These are phyloP conservation scores for Fulmarus glacialis DNA, from an alignment of 2,113 vertebrate genomes.

Conservation along the genomic window DNA sequence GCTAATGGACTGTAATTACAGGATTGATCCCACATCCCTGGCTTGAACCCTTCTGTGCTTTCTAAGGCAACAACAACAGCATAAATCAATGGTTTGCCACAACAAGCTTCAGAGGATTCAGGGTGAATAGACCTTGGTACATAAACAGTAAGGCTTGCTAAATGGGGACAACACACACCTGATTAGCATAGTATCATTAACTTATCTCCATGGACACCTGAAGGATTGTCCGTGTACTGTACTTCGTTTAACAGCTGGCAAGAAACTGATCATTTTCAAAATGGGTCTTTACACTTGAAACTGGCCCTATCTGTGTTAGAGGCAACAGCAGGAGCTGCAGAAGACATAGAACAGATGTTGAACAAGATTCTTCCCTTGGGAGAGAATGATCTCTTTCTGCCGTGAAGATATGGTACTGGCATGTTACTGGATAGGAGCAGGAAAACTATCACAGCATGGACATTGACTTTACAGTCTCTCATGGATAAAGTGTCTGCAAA, in stretches of 20 bases:
- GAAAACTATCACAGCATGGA: not conserved
- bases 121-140: not conserved
- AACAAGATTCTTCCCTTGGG: slow-evolving; percentile 21
- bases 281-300: slow-evolving; percentile 30
- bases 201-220: not conserved
- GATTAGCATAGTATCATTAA: slow-evolving; percentile 28
- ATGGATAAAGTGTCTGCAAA: not conserved
- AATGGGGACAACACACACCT: not conserved
- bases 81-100: slow-evolving; percentile 50
- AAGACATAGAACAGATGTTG: slow-evolving; percentile 50
- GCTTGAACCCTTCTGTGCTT: slow-evolving; percentile 41
- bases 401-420: not conserved
- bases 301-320: not conserved
- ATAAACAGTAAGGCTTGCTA: not conserved
- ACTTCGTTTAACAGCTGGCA: slow-evolving; percentile 49
- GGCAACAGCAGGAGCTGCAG: slow-evolving; percentile 13
- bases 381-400: not conserved
- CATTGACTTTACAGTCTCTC: not conserved
- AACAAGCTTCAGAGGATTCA: not conserved
- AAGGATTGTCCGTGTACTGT: not conserved
- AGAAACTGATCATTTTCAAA: slow-evolving; percentile 34
- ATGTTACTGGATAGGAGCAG: not conserved
- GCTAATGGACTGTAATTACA: slow-evolving; percentile 65
- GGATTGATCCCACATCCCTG: slow-evolving; percentile 52
- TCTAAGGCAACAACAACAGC: slow-evolving; percentile 7